phyloP scores from a whole-genome alignment of 2,797 vertebrate genomes.

The Cichlasoma orientale region DNA sequence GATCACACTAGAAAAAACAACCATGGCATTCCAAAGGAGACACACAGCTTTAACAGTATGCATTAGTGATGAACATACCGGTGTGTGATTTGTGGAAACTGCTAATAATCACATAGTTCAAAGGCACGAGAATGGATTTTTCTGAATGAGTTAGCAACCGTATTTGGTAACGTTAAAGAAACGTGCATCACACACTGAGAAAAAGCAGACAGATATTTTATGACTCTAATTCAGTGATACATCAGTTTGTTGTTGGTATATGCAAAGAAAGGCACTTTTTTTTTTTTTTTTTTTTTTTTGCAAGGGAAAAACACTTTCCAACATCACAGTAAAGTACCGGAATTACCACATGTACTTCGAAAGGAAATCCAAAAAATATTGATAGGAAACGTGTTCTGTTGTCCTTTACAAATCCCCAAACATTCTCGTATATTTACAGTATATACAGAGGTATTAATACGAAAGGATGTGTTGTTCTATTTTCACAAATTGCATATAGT shows the following conservation, averaged over 20 bases:
- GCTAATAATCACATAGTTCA: slow-evolving; percentile 45
- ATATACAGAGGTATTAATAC: slow-evolving; percentile 27
- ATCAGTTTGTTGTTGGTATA: slow-evolving; percentile 34
- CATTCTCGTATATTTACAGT: slow-evolving; percentile 19
- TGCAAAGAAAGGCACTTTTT: slow-evolving; percentile 13
- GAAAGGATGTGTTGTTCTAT: slow-evolving; percentile 7
- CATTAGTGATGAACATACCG: slow-evolving; percentile 66
- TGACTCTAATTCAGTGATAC: slow-evolving; percentile 26
- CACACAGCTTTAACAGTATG: slow-evolving; percentile 19
- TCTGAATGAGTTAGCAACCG: background rate
- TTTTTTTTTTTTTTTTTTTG: background rate
- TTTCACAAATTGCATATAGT: slow-evolving; percentile 7
- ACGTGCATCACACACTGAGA: background rate
- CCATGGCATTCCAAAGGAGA: slow-evolving; percentile 56
- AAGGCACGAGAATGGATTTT: slow-evolving; percentile 15
- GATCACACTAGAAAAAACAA: slow-evolving; percentile 62
- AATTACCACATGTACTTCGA: background rate
- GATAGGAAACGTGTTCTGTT: background rate
- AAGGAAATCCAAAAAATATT: background rate
- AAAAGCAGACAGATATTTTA: slow-evolving; percentile 34
- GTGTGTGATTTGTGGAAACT: slow-evolving; percentile 59
- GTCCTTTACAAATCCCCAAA: slow-evolving; percentile 12
- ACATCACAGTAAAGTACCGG: background rate
- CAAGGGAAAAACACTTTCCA: slow-evolving; percentile 12
- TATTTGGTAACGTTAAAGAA: slow-evolving; percentile 4